Base-by-base conservation (phyloP, 2,888 invertebrate genomes). In the Caenorhabditis sp. region DNA sequence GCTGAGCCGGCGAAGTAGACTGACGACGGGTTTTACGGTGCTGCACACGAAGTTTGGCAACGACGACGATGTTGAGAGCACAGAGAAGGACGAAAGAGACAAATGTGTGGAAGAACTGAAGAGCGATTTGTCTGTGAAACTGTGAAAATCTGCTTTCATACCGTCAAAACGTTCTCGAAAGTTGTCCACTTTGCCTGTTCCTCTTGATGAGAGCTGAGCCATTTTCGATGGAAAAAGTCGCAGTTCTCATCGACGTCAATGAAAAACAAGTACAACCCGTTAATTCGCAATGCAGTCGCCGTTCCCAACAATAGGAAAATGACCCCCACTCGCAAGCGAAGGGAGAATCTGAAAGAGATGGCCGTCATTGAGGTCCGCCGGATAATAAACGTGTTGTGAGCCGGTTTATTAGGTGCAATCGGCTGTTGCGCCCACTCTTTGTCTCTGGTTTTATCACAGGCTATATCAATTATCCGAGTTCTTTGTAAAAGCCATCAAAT, bases 21-120 rank as follows among this genome's bases (percentile, higher is more conserved):
- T 84, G 81, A 7, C 82, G 65, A 4, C 84, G 68, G 5, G 83
- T 81, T 50, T 63, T 80, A 15, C 79, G 82, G 66, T 85, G 85
- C 24, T 80, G 76, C 15, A 59, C 63, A 15, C 83, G 77, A 4
- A 83, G 78, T 71, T 82, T 83, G 45, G 68, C 53, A 9, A 85
- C 79, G 35, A 84, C 83, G 30, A 82, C 41, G 11, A 73, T 61
- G 74, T 85, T 85, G 32, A 85, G 63, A 27, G 82, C 68, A 27
- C 68, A 79, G 17, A 85, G 73, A 43, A 85, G 52, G 46, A 82
- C 61, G 79, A 85, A 85, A 0, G 83, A 83, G 20, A 84, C 83
- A 65, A 84, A 84, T 2, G 82, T 79, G 70, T 85, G 83, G 58
- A 85, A 78, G 66, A 85, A 84, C 85, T 85, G 71, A 37, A 83